These are phyloP conservation scores for Bergia sp. DNA, from an alignment of 92 coral and sea anemone species.

Conservation along the genomic window DNA sequence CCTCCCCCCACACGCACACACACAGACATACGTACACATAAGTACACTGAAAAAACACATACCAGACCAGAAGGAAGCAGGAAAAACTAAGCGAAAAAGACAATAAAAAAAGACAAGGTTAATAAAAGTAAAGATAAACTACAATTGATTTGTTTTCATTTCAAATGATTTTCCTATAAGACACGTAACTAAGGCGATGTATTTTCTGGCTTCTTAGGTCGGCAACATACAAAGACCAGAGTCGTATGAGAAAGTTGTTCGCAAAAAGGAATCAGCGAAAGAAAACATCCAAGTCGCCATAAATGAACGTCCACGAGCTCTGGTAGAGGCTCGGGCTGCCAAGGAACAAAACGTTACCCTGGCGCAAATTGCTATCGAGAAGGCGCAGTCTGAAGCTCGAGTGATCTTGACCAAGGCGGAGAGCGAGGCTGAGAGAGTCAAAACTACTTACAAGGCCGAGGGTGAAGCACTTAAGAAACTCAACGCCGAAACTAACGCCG, in stretches of 20 bases:
- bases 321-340: slow-evolving; percentile 30
- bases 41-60: too few species aligned
- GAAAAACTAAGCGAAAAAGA: too few species aligned
- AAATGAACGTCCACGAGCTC: slow-evolving; percentile 35
- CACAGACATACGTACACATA: too few species aligned
- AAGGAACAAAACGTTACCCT: slow-evolving; percentile 35
- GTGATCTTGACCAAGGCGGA: slow-evolving; percentile 22
- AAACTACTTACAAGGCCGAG: slow-evolving; percentile 27
- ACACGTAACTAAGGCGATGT: too few species aligned
- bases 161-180: too few species aligned
- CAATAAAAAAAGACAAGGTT: not conserved
- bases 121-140: too few species aligned
- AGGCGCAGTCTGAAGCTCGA: slow-evolving; percentile 42
- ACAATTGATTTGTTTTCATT: not conserved
- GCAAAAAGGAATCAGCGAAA: slow-evolving; percentile 42
- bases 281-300: slow-evolving; percentile 29
- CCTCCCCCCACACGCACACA: too few species aligned
- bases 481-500: not conserved
- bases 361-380: slow-evolving; percentile 40
- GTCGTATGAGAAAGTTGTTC: slow-evolving; percentile 40
- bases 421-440: slow-evolving; percentile 27
- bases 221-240: slow-evolving; percentile 45
- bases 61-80: too few species aligned
- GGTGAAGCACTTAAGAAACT: slow-evolving; percentile 24
- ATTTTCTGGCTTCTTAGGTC: not conserved